Evolutionary conservation across 2,888 invertebrate genomes (phyloP), one percentile per base, ranked within the genome.

Genomic region (Drosophila emarginata): DNA sequence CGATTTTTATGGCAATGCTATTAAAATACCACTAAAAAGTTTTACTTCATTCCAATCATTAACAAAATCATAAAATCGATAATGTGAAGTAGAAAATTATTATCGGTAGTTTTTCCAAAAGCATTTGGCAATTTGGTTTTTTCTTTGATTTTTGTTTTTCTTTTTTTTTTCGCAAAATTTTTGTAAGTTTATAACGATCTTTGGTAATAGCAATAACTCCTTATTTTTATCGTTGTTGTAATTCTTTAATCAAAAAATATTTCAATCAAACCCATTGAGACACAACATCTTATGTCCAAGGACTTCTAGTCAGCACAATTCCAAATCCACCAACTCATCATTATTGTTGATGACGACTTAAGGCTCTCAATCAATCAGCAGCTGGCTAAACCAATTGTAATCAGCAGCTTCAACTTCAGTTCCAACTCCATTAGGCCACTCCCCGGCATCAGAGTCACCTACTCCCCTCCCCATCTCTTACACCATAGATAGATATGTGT

Each of bases 361-460:
- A 54, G 45, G 54, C 65, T 53, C 78, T 81, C 80, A 80, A 81
- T 86, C 84, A 81, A 83, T 81, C 87, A 86, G 80, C 84, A 78
- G 87, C 79, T 76, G 72, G 79, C 76, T 74, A 80, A 86, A 76
- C 67, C 84, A 80, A 86, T 86, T 81, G 84, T 78, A 74, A 64
- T 70, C 58, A 56, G 57, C 52, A 60, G 37, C 54, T 50, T 39
- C 65, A 65, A 72, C 65, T 64, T 60, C 60, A 64, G 59, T 12
- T 56, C 59, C 56, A 75, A 82, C 75, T 85, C 83, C 86, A 81
- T 81, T 81, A 80, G 83, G 73, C 72, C 28, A 28, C 28, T 54
- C 28, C 54, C 54, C 32, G 61, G 18, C 21, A 45, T 11, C 54
- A 37, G 64, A 9, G 6, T n/a, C 45, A 32, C 60, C 60, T 26